Base-by-base conservation (phyloP, 2,888 invertebrate species). In the Dryobotodes eremita region DNA sequence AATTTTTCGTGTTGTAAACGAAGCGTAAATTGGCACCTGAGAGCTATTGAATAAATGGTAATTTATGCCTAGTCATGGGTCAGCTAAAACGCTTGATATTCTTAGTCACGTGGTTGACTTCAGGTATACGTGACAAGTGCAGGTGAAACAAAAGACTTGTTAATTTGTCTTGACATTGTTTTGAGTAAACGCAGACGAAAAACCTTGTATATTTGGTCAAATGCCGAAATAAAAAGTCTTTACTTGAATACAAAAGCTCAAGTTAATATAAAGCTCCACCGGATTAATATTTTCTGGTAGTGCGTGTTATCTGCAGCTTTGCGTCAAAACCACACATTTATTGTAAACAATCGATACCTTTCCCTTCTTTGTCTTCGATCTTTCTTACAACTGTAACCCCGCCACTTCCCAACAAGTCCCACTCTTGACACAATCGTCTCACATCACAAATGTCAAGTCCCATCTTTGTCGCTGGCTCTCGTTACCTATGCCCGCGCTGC, bases 401-500 rank as follows among this genome's bases (percentile, higher is more conserved):
- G 5, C 15, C 42, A 26, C 26, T 42, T 74, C 20, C 31, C 55
- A 26, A 57, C 42, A 61, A 62, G 62, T 23, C 20, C 20, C 4
- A 48, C 36, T 42, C 26, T 46, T 66, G 69, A 73, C 71, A 62
- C n/a, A 75, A 53, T 70, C 3, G 48, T 73, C 53, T 59, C 59
- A 61, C 65, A n/a, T 86, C 69, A 73, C 50, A n/a, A 20, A 26
- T 42, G 69, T 85, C 48, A 36, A 26, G 10, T 31, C 13, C 50
- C 20, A 36, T 50, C 46, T 57, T 20, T n/a, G 26, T 64, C 89
- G 81, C 86, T 76, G 66, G 7, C 55, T 75, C 88, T 85, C 71
- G 78, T 89, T 61, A 81, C 70, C 55, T 86, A 74, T 70, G 71
- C 79, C 79, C 20, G 74, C 68, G 68, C 57, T n/a, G 42, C 42